phyloP scores from a whole-genome alignment of 2,113 vertebrate genomes.

The Campylorhamphus procurvoides region DNA sequence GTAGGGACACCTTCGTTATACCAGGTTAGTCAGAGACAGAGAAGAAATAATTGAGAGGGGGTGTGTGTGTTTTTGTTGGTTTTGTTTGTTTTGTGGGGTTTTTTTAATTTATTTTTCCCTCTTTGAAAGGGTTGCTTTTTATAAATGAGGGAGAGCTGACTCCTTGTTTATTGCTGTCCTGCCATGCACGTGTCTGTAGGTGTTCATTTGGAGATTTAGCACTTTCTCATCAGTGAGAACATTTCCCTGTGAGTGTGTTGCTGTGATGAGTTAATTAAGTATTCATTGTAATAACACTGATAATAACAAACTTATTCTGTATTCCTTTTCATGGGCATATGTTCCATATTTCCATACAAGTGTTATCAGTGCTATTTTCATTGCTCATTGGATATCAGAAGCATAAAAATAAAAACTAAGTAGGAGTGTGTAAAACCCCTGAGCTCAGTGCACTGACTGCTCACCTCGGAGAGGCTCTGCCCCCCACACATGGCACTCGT shows the following conservation, averaged over 20 bases:
- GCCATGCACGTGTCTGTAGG: not conserved
- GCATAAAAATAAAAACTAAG: not conserved
- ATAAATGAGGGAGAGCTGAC: not conserved
- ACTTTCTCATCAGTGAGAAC: conserved; percentile 27
- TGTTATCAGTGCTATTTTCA: not conserved
- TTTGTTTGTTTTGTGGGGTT: too few species aligned
- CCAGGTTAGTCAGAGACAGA: not conserved
- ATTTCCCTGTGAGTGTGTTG: not conserved
- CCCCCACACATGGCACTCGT: rapidly evolving
- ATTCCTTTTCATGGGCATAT: not conserved
- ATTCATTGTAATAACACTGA: conserved; percentile 37
- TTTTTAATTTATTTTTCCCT: not conserved
- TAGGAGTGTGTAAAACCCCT: not conserved
- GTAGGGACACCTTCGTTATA: not conserved
- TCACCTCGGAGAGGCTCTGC: not conserved
- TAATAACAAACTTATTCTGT: not conserved
- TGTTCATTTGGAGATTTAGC: conserved; percentile 31
- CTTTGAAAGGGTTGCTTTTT: not conserved
- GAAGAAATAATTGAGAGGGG: not conserved
- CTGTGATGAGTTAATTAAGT: conserved; percentile 25
- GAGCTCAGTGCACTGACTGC: rapidly evolving
- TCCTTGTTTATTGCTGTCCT: not conserved
- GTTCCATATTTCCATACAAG: not conserved
- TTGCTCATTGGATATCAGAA: not conserved
- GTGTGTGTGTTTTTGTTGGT: too few species aligned